These are phyloP conservation scores for Apaloderma vittatum DNA, from an alignment of 2,113 vertebrate genomes.

Conservation along the genomic window DNA sequence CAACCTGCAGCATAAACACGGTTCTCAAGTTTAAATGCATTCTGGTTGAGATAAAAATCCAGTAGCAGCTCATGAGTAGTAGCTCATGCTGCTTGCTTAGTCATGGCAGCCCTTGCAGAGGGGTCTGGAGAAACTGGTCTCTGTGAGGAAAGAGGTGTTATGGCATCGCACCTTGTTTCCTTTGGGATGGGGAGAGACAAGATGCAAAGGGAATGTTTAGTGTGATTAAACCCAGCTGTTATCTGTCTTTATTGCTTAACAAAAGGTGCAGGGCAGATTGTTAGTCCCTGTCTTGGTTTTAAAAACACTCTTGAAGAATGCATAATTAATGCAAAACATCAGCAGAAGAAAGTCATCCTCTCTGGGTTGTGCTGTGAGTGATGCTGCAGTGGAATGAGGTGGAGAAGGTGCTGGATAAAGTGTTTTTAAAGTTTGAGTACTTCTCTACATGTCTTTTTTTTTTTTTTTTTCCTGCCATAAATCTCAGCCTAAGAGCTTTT, in stretches of 20 bases:
- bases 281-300: conserved; percentile 26
- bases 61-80: conserved; percentile 38
- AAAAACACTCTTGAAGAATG: conserved; percentile 36
- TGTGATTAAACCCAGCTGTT: background rate
- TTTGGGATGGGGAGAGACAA: background rate
- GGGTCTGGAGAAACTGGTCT: conserved; percentile 45
- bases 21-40: conserved; percentile 71
- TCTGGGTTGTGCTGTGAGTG: background rate
- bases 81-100: conserved; percentile 64
- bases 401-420: background rate
- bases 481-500: background rate
- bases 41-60: conserved; percentile 66
- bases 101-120: conserved; percentile 63
- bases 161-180: background rate
- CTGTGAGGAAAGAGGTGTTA: background rate
- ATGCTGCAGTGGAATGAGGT: background rate
- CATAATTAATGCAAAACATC: conserved; percentile 49
- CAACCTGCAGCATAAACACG: conserved; percentile 58
- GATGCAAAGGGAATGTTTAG: background rate
- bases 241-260: conserved; percentile 45
- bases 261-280: conserved; percentile 40
- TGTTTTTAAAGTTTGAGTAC: background rate
- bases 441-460: background rate
- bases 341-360: conserved; percentile 8
- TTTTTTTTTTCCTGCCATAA: background rate